Conservation (phyloP, 2,888 invertebrate species). For the Zhengitettix transpicula region DNA sequence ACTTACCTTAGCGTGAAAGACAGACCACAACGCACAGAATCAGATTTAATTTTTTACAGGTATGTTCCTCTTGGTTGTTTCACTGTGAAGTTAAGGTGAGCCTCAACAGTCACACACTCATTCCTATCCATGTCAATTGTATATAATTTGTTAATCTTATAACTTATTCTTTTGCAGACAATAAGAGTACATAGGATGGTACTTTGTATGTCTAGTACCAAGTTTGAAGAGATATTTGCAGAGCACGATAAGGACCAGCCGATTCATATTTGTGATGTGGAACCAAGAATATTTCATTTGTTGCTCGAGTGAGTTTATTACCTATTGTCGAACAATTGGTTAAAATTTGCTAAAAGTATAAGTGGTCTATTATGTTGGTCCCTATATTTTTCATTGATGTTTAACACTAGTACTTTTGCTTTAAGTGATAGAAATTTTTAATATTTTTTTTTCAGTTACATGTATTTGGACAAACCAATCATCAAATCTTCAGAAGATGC, state of each 20-base stretch:
- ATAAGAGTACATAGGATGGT: constrained; percentile 1
- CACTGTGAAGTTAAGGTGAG: too few relatives aligned
- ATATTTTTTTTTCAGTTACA: background rate
- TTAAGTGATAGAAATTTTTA: background rate
- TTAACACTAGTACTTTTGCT: background rate
- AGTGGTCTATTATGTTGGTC: too few relatives aligned
- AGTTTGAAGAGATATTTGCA: constrained; percentile 3
- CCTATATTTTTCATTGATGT: too few relatives aligned
- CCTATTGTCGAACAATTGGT: background rate
- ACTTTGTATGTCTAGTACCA: constrained; percentile 5
- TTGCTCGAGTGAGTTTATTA: constrained; percentile 3
- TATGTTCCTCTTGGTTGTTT: too few relatives aligned
- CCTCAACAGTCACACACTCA: too few relatives aligned
- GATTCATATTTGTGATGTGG: background rate
- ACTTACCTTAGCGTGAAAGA: too few relatives aligned
- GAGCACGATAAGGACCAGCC: background rate
- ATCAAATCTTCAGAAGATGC: constrained; percentile 2
- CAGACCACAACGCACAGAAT: too few relatives aligned
- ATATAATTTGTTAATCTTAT: background rate
- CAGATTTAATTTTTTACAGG: too few relatives aligned
- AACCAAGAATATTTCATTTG: constrained; percentile 1
- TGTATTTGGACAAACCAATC: constrained; percentile 1
- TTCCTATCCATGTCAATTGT: too few relatives aligned
- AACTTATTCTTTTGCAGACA: background rate
- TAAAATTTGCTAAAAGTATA: too few relatives aligned